Conservation (phyloP, 2,888 invertebrate species). For the Abrostola triplasia region DNA sequence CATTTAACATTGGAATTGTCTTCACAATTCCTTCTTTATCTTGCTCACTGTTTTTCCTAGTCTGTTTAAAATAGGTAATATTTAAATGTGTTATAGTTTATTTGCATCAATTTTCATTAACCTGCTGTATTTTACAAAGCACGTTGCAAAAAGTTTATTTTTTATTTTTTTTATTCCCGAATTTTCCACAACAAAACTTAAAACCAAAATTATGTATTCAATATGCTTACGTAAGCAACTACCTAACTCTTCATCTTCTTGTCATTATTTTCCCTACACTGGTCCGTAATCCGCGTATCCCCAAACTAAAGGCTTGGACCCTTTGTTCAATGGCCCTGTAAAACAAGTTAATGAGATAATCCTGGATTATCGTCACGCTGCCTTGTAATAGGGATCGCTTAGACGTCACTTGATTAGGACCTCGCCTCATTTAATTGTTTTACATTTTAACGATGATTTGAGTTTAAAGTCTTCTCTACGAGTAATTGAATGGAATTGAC, state of each 20-base stretch:
- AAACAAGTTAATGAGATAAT: conserved; percentile 58
- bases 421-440: conserved; percentile 48
- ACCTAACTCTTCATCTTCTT: conserved; percentile 4
- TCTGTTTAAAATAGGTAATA: too few relatives aligned
- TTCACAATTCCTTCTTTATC: too few relatives aligned
- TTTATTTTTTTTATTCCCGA: too few relatives aligned
- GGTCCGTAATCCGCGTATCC: conserved; percentile 26
- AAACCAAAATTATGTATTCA: too few relatives aligned
- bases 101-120: too few relatives aligned
- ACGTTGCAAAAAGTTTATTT: too few relatives aligned
- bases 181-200: too few relatives aligned
- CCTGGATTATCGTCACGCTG: conserved; percentile 54
- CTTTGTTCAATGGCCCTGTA: conserved; percentile 51
- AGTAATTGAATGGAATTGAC: too few relatives aligned
- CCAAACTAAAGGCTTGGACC: conserved; percentile 32
- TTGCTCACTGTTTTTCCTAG: too few relatives aligned
- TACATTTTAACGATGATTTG: conserved; percentile 45
- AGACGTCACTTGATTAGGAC: conserved; percentile 52
- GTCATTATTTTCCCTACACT: conserved; percentile 25
- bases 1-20: too few relatives aligned
- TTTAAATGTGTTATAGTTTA: too few relatives aligned
- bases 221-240: neutral
- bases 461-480: conserved; percentile 29
- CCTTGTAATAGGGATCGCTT: conserved; percentile 54
- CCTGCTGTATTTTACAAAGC: too few relatives aligned